Evolutionary conservation across 2,888 invertebrate genomes (phyloP).

Genomic region (Oeneis ivallda): DNA sequence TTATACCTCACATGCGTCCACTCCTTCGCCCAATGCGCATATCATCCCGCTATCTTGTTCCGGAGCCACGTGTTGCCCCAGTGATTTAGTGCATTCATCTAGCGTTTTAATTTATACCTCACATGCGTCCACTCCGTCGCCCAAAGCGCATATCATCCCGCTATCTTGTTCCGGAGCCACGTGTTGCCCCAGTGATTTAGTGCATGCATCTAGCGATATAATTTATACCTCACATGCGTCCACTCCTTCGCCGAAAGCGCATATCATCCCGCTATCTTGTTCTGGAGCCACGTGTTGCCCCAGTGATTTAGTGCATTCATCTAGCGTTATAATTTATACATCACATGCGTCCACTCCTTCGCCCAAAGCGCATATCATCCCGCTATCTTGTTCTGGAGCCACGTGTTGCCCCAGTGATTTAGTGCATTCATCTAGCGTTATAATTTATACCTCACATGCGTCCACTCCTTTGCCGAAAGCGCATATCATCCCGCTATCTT

Average conservation of each 20-base stretch:
- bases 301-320: slow-evolving; percentile 57
- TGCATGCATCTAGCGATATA: slow-evolving; percentile 67
- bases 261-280: slow-evolving; percentile 65
- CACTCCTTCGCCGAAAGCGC: slow-evolving; percentile 65
- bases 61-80: slow-evolving; percentile 64
- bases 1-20: slow-evolving; percentile 64
- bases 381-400: slow-evolving; percentile 58
- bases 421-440: slow-evolving; percentile 66
- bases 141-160: slow-evolving; percentile 74
- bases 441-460: slow-evolving; percentile 59
- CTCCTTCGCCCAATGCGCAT: slow-evolving; percentile 67
- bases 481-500: slow-evolving; percentile 68
- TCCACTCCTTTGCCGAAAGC: slow-evolving; percentile 67
- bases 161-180: slow-evolving; percentile 58
- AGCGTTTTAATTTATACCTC: slow-evolving; percentile 63
- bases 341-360: slow-evolving; percentile 65
- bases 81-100: slow-evolving; percentile 56
- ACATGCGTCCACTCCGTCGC: slow-evolving; percentile 66
- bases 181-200: slow-evolving; percentile 52
- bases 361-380: slow-evolving; percentile 73
- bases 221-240: slow-evolving; percentile 68
- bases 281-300: slow-evolving; percentile 61
- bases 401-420: slow-evolving; percentile 54
- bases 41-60: slow-evolving; percentile 62
- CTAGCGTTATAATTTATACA: slow-evolving; percentile 63